Evolutionary conservation across 2,797 vertebrate genomes (phyloP).

Genomic region (Lycodopsis pacificus): DNA sequence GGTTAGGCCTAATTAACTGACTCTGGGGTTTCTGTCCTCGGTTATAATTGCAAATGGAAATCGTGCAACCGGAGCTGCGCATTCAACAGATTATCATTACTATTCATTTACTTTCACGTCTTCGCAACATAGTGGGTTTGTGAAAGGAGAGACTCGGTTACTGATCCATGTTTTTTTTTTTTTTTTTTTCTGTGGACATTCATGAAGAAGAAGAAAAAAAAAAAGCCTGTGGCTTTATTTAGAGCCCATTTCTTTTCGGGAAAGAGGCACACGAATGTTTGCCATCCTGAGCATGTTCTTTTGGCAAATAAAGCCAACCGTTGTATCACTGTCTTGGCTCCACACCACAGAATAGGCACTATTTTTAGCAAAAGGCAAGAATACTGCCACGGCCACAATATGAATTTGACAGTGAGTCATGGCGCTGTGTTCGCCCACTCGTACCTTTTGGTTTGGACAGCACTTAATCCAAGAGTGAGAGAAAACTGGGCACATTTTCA

Average conservation of each 20-base stretch:
- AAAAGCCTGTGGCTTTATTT: conserved; percentile 32
- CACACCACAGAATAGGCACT: conserved; percentile 51
- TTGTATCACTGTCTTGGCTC: conserved; percentile 71
- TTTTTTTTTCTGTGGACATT: neutral
- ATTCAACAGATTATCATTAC: conserved; percentile 73
- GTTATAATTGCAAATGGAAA: conserved; percentile 63
- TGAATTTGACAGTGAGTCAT: conserved; percentile 77
- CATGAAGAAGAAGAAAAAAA: neutral
- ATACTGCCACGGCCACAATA: conserved; percentile 69
- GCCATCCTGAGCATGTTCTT: conserved; percentile 30
- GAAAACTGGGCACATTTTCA: conserved; percentile 41
- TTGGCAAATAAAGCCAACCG: conserved; percentile 51
- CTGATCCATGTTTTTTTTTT: neutral
- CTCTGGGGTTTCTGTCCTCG: conserved; percentile 51
- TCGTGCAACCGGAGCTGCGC: conserved; percentile 38
- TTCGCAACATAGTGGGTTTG: conserved; percentile 9
- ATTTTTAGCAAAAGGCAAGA: conserved; percentile 74
- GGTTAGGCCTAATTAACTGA: conserved; percentile 58
- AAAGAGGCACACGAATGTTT: conserved; percentile 33
- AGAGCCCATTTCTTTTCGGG: conserved; percentile 2
- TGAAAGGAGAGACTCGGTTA: conserved; percentile 10
- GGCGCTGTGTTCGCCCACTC: conserved; percentile 66
- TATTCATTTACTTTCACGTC: conserved; percentile 45
- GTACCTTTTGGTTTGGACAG: conserved; percentile 52
- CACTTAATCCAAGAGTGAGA: conserved; percentile 53